A percentile compares a stretch with the other conserved stretches of the same genome.
phyloP scores from a whole-genome alignment of 1,140 invertebrate species.

The Varroa destructor region DNA sequence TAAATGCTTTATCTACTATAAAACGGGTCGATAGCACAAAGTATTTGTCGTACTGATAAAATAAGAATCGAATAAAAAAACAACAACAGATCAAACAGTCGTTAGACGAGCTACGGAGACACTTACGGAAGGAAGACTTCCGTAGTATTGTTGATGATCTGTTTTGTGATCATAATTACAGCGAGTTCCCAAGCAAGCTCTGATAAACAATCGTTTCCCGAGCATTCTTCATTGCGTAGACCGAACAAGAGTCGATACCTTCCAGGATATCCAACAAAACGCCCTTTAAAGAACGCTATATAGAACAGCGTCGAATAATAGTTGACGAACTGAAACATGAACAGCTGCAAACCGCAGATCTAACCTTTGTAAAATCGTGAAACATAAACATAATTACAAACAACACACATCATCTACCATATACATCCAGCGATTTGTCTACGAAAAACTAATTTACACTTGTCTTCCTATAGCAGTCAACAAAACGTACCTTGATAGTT shows the following conservation, averaged over 20 bases:
- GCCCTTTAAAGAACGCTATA: constrained; percentile 68
- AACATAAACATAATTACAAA: too few species aligned
- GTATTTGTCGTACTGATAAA: background rate
- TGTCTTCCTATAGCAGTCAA: too few species aligned
- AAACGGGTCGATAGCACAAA: background rate
- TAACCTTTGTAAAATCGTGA: too few species aligned
- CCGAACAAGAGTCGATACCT: constrained; percentile 58
- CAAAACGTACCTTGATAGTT: constrained; percentile 50
- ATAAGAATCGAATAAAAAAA: too few species aligned
- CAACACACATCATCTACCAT: too few species aligned
- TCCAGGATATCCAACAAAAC: constrained; percentile 59
- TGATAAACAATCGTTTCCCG: constrained; percentile 63
- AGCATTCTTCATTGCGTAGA: constrained; percentile 59
- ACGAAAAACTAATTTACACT: too few species aligned
- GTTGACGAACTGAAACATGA: constrained; percentile 74
- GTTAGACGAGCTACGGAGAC: too few species aligned
- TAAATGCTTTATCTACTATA: background rate
- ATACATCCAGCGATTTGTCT: too few species aligned
- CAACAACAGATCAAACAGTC: too few species aligned
- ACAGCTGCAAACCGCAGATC: constrained; percentile 43
- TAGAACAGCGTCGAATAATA: constrained; percentile 74
- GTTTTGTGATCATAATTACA: constrained; percentile 73
- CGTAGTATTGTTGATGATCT: constrained; percentile 61
- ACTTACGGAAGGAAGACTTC: constrained; percentile 57
- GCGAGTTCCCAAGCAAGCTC: constrained; percentile 66